Evolutionary conservation across 2,888 invertebrate genomes (phyloP).

Genomic region (Ichneumoninae sp.): DNA sequence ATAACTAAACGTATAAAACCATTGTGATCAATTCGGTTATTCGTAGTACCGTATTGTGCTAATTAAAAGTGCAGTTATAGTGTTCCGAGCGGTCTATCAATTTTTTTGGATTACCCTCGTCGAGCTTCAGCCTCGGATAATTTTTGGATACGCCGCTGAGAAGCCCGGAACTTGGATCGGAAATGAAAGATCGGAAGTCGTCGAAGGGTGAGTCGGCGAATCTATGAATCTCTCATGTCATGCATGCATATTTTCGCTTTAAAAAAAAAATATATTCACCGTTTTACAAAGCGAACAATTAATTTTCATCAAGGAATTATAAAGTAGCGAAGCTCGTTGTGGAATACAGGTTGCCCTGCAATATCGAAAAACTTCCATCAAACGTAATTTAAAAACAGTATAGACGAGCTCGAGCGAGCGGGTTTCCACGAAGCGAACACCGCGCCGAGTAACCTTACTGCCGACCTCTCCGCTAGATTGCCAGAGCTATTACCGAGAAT

Average conservation of each 20-base stretch:
- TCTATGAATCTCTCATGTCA: neutral
- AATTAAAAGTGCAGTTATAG: neutral
- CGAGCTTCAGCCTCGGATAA: neutral
- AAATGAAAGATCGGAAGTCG: neutral
- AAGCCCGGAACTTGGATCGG: neutral
- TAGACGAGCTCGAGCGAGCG: neutral
- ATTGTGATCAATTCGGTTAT: neutral
- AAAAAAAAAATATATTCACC: neutral
- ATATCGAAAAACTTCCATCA: neutral
- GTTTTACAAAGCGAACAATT: neutral
- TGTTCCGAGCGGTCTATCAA: no score
- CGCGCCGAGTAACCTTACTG: neutral
- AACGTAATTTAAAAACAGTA: neutral
- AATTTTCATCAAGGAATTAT: neutral
- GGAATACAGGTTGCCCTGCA: neutral
- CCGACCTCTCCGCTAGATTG: neutral
- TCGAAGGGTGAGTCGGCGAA: neutral
- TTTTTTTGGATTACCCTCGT: neutral
- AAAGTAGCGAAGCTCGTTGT: neutral
- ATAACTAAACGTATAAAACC: neutral
- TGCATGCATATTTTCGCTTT: neutral
- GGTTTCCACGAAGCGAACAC: conserved; percentile 3
- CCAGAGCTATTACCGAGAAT: conserved; percentile 16
- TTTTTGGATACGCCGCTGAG: neutral
- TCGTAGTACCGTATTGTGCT: neutral